These are phyloP conservation scores for Drosophila seclusa DNA, from an alignment of 2,888 invertebrate genomes.

Conservation along the genomic window DNA sequence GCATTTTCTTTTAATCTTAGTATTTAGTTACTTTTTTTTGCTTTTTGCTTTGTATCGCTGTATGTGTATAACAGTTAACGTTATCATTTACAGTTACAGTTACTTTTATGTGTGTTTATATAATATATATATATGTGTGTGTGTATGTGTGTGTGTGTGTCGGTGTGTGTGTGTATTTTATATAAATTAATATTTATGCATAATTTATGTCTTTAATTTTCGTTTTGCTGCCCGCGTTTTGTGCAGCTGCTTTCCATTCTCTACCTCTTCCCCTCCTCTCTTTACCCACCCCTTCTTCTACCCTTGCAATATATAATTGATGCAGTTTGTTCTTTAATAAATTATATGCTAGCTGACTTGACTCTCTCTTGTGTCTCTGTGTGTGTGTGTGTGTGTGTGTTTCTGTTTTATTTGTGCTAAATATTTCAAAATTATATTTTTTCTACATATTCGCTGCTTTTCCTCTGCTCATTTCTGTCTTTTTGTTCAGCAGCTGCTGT, in stretches of 20 bases:
- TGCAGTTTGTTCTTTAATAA: constrained; percentile 18
- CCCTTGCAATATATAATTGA: constrained; percentile 2
- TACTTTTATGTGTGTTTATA: constrained; percentile 45
- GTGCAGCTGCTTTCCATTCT: constrained; percentile 2
- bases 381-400: constrained; percentile 1
- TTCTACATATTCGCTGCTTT: constrained; percentile 7
- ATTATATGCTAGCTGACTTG: constrained; percentile 44
- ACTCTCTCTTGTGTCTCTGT: constrained; percentile 18
- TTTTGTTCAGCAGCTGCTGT: constrained; percentile 15
- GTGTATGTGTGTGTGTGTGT: constrained; percentile 18
- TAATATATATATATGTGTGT: constrained; percentile 25
- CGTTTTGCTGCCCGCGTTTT: constrained; percentile 68
- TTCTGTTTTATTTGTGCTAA: constrained; percentile 24
- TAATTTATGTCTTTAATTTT: constrained; percentile 81
- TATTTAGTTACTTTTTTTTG: constrained; percentile 42
- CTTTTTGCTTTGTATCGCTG: constrained; percentile 56
- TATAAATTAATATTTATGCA: constrained; percentile 80
- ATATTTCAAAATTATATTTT: constrained; percentile 33
- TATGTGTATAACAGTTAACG: constrained; percentile 57
- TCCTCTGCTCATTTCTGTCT: constrained; percentile 6
- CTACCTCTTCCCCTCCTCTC: neutral
- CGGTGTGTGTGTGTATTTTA: constrained; percentile 33
- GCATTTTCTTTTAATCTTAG: constrained; percentile 23
- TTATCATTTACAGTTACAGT: constrained; percentile 61
- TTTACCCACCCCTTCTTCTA: neutral